Conservation (phyloP, 2,113 vertebrate species). For the Cromileptes altivelis region DNA sequence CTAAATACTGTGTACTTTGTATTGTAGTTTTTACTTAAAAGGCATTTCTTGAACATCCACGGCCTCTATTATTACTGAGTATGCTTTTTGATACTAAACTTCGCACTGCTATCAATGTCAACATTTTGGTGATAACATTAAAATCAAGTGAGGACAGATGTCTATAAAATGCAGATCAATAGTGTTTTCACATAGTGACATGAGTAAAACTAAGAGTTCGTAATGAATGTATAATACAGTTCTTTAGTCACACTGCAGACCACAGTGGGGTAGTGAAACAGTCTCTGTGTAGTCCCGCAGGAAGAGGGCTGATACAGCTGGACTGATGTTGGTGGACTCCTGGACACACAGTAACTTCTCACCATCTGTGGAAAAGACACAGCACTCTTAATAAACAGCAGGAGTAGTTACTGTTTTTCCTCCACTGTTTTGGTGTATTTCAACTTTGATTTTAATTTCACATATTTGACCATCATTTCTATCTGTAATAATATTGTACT, state of each 20-base stretch:
- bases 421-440: neutral
- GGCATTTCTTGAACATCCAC: neutral
- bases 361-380: slow-evolving; percentile 46
- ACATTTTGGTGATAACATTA: neutral
- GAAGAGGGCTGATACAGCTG: neutral
- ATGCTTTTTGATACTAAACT: neutral
- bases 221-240: slow-evolving; percentile 42
- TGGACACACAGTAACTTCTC: neutral
- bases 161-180: neutral
- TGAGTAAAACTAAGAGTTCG: slow-evolving; percentile 11
- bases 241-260: slow-evolving; percentile 1
- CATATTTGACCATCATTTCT: neutral
- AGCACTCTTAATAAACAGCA: neutral
- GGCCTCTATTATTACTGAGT: neutral
- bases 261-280: neutral
- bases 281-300: neutral
- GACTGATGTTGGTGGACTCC: neutral
- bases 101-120: neutral
- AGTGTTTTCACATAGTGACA: slow-evolving; percentile 41
- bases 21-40: neutral
- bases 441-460: neutral
- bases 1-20: neutral
- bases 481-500: neutral
- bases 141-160: neutral
- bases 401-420: neutral